phyloP scores from a whole-genome alignment of 2,888 invertebrate genomes.

The Isoperla grammatica region DNA sequence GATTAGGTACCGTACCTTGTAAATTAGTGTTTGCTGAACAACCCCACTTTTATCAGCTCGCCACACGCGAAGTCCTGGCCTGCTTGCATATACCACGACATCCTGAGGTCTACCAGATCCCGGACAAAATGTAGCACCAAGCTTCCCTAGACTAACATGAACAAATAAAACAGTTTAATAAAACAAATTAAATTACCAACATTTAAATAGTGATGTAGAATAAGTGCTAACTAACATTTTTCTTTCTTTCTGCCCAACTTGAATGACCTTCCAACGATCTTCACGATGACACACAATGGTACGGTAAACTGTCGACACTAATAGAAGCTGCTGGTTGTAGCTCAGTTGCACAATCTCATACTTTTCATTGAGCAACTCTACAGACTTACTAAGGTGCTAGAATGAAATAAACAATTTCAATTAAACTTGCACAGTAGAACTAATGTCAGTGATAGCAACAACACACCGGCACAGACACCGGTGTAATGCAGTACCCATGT shows the following conservation, averaged over 20 bases:
- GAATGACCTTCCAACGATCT: conserved; percentile 59
- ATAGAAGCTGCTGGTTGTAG: conserved; percentile 57
- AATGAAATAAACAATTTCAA: conserved; percentile 34
- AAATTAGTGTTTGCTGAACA: conserved; percentile 79
- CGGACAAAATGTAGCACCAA: conserved; percentile 56
- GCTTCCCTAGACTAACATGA: conserved; percentile 50
- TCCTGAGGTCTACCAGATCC: conserved; percentile 52
- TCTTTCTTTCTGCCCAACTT: conserved; percentile 82
- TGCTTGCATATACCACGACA: conserved; percentile 63
- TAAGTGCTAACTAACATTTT: conserved; percentile 55
- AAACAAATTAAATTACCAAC: background rate
- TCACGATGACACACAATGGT: conserved; percentile 69
- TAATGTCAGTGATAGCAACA: too few relatives aligned
- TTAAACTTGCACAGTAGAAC: background rate
- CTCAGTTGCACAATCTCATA: conserved; percentile 81
- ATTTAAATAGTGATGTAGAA: background rate
- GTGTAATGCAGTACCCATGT: too few relatives aligned
- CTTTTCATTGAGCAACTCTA: conserved; percentile 75
- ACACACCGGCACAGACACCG: background rate
- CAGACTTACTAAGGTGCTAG: conserved; percentile 77
- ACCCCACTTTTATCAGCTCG: conserved; percentile 66
- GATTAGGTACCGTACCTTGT: conserved; percentile 72
- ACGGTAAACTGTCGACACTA: conserved; percentile 79
- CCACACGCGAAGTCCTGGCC: conserved; percentile 83
- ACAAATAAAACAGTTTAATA: background rate